Percentiles rank a stretch among this genome's conserved stretches.
These are phyloP conservation scores for Melopsittacus undulatus DNA, from an alignment of 2,797 vertebrate genomes.

Conservation along the genomic window DNA sequence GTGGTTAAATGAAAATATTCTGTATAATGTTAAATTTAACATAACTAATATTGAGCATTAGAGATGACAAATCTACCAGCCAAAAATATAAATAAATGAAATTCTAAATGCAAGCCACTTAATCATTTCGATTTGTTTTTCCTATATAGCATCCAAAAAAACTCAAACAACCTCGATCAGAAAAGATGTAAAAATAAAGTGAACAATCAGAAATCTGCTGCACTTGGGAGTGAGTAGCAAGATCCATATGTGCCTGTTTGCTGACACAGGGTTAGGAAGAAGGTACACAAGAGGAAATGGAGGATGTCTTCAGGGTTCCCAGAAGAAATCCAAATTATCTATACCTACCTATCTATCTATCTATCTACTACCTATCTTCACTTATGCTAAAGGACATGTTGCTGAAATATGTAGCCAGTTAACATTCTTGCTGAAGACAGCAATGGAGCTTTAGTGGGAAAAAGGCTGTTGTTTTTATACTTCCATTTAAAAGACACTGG, in stretches of 20 bases:
- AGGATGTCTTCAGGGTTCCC: neutral
- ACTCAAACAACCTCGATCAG: neutral
- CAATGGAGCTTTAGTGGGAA: neutral
- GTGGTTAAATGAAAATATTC: neutral
- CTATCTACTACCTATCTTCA: neutral
- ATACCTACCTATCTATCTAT: neutral
- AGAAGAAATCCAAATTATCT: neutral
- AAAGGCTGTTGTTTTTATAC: neutral
- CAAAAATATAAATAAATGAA: neutral
- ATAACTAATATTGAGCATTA: neutral
- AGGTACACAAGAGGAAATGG: neutral
- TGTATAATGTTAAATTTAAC: neutral
- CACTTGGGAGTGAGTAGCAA: neutral
- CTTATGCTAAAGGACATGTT: neutral
- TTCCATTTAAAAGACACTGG: neutral
- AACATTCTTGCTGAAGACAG: neutral
- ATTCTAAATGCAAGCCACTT: neutral
- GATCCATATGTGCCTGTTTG: neutral
- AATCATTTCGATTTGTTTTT: conserved; percentile 9
- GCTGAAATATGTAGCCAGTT: conserved; percentile 1
- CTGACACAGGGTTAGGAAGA: neutral
- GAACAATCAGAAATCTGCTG: neutral
- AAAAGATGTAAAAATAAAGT: neutral
- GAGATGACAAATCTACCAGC: neutral
- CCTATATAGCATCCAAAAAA: neutral